Evolutionary conservation across 1,140 invertebrate genomes (phyloP), one percentile per base, ranked within the genome.

Genomic region (Eulimnadia texana): DNA sequence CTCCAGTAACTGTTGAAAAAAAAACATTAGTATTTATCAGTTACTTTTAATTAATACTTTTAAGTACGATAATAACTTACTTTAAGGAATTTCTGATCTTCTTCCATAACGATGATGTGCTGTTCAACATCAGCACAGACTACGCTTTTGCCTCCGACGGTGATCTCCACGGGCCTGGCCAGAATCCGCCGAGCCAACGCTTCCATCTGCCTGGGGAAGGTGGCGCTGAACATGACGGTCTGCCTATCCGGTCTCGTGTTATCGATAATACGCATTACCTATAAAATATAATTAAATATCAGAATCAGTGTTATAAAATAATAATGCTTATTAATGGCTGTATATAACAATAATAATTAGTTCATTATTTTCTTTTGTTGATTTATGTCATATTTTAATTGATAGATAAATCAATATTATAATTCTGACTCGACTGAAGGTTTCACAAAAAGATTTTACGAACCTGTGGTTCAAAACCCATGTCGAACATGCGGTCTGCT

Each of bases 391-490:
- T n/a, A n/a, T n/a, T n/a, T n/a, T n/a, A n/a, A n/a, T n/a, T n/a
- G n/a, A n/a, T n/a, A n/a, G n/a, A n/a, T n/a, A n/a, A n/a, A n/a
- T n/a, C n/a, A n/a, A n/a, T n/a, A n/a, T n/a, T n/a, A n/a, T n/a
- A n/a, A n/a, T n/a, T n/a, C n/a, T n/a, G n/a, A n/a, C n/a, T n/a
- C n/a, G n/a, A n/a, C n/a, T n/a, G n/a, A n/a, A n/a, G n/a, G n/a
- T n/a, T n/a, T n/a, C n/a, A n/a, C n/a, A n/a, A n/a, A n/a, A n/a
- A n/a, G n/a, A n/a, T n/a, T n/a, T n/a, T n/a, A n/a, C n/a, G n/a
- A n/a, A 90, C 89, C 77, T 99, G 96, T 3, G 96, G 96, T 75
- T 99, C 96, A 74, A 99, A 99, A 19, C 96, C 96, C 93, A 99
- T 98, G 71, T 99, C 97, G 71, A 99, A 99, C 96, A 99, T 99